Evolutionary conservation across 2,888 invertebrate species (phyloP).

Genomic region (Heliothis peltigera): DNA sequence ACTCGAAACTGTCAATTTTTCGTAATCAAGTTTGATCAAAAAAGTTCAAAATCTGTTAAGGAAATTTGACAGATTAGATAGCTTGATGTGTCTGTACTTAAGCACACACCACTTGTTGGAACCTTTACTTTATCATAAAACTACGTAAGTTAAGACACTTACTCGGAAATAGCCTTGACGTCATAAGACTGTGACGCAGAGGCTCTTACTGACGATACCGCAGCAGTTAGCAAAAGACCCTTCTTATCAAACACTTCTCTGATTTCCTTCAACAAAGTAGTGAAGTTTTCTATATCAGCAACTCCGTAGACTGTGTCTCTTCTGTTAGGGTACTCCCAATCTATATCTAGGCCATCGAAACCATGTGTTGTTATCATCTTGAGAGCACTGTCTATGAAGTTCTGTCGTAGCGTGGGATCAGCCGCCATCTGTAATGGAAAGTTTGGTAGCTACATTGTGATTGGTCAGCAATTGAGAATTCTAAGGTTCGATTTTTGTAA

Average conservation of each 20-base stretch:
- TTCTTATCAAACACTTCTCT: conserved; percentile 86
- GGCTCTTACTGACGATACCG: conserved; percentile 88
- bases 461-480: conserved; percentile 1
- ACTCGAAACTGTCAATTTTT: too few species aligned
- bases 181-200: conserved; percentile 90
- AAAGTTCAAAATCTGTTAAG: too few species aligned
- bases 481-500: neutral
- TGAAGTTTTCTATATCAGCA: conserved; percentile 87
- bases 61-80: too few species aligned
- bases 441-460: neutral
- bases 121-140: neutral
- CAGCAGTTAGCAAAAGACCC: conserved; percentile 89
- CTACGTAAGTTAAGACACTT: conserved; percentile 51
- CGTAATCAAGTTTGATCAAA: too few species aligned
- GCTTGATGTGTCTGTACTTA: too few species aligned
- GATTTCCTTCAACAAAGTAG: conserved; percentile 88
- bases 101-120: neutral
- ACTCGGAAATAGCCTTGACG: conserved; percentile 89
- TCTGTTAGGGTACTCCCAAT: conserved; percentile 93
- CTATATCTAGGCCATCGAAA: conserved; percentile 93
- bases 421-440: conserved; percentile 78
- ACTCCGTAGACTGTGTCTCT: conserved; percentile 83
- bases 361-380: conserved; percentile 87
- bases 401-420: conserved; percentile 77
- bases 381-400: conserved; percentile 90